Conservation (phyloP, 1,140 invertebrate species). For the Pseudomyrmex pallidus region DNA sequence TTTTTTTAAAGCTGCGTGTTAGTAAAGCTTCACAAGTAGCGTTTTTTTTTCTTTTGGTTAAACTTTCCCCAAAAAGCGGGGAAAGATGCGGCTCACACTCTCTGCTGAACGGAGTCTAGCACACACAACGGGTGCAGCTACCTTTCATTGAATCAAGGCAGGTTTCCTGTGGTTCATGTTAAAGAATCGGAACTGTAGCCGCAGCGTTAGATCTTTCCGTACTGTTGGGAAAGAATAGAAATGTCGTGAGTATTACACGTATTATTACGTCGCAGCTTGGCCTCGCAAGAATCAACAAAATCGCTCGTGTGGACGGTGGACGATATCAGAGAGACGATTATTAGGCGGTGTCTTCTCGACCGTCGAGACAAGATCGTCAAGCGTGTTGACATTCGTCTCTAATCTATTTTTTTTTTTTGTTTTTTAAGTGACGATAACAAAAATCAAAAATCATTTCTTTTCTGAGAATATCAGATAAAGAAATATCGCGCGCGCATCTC, state of each 20-base stretch:
- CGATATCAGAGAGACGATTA: not conserved
- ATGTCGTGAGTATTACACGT: slow-evolving; percentile 64
- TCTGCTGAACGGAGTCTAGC: slow-evolving; percentile 64
- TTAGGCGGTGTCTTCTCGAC: no score
- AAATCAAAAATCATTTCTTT: no score
- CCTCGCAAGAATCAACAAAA: slow-evolving; percentile 45
- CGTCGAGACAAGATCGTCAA: no score
- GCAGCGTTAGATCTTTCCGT: slow-evolving; percentile 96
- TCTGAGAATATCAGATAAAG: not conserved
- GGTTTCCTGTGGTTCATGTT: slow-evolving; percentile 95
- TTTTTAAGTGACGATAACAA: not conserved
- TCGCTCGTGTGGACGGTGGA: slow-evolving; percentile 28
- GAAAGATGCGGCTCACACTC: slow-evolving; percentile 54
- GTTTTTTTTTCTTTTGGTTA: slow-evolving; percentile 40
- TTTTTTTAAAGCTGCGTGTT: slow-evolving; percentile 55
- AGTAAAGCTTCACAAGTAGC: slow-evolving; percentile 66
- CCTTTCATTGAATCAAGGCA: slow-evolving; percentile 92
- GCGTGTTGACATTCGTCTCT: no score
- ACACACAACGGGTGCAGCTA: slow-evolving; percentile 75
- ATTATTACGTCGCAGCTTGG: slow-evolving; percentile 60
- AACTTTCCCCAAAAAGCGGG: not conserved
- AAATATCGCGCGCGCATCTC: not conserved
- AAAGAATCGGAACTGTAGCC: slow-evolving; percentile 97
- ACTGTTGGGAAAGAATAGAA: slow-evolving; percentile 88
- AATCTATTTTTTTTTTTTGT: not conserved